Evolutionary conservation across 2,888 invertebrate species (phyloP), one percentile per base, ranked within the genome.

Genomic region (Plutella xylostella): DNA sequence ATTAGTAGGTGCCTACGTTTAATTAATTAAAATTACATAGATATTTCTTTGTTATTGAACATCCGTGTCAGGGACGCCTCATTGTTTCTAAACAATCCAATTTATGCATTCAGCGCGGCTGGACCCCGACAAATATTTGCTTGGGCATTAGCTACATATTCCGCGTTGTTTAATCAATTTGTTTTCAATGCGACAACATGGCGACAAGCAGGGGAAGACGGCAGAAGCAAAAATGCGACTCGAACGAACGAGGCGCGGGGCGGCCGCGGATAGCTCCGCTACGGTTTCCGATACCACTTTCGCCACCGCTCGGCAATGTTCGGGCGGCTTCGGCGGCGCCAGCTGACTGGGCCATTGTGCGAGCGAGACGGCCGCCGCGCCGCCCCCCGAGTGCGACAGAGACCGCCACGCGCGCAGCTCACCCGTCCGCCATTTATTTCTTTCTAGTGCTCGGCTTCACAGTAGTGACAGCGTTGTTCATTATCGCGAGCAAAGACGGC

Each of bases 391-490:
- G 63, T 49, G 59, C 48, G 60, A 55, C 55, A 50, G 50, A 47
- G 60, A 58, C 53, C 52, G 64, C 66, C 60, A 58, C 46, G 61
- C 72, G 73, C 77, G 75, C 76, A 74, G 58, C 66, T 63, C 69
- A 48, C 56, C 59, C 45, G 50, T 60, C 78, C 73, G 82, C 80
- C 80, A 80, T 80, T 78, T 72, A 74, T 71, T 76, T 72, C 75
- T 75, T 72, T 80, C 69, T 63, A 74, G 76, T 77, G 71, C 59
- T 68, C 77, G 72, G 64, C 69, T 64, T 70, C 65, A 70, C 65
- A 72, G 72, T 66, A 68, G 76, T 77, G 77, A 80, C 79, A 78
- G 73, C 69, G 74, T 72, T 67, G 68, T 64, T 64, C 68, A 67
- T 60, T 61, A 63, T 61, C 69, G 20, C 20, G 30, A 30, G 30